Evolutionary conservation across 2,113 vertebrate species (phyloP).

Genomic region (Neofelis nebulosa): DNA sequence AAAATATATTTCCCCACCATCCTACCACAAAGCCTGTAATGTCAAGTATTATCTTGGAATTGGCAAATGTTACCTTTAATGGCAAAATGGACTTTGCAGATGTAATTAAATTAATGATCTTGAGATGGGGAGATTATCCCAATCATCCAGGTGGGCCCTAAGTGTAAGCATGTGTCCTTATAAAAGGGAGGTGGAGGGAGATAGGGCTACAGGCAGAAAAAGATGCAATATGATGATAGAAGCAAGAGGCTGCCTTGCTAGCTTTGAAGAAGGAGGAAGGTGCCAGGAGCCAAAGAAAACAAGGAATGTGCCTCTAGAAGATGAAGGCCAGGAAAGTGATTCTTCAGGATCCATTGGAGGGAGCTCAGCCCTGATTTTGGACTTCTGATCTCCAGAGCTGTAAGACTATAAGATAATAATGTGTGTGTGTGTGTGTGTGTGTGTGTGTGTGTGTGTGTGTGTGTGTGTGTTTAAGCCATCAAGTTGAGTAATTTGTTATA

Average conservation of each 20-base stretch:
- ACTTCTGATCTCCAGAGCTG: neutral
- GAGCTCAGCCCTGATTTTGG: neutral
- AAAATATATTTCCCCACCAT: neutral
- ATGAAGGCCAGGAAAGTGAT: neutral
- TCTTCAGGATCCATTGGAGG: neutral
- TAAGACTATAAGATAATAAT: neutral
- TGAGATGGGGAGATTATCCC: neutral
- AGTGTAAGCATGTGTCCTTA: neutral
- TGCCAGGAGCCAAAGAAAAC: neutral
- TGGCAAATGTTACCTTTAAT: neutral
- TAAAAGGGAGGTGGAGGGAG: neutral
- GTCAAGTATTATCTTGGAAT: neutral
- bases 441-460: neutral
- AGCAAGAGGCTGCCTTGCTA: neutral
- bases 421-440: neutral
- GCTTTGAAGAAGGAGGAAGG: neutral
- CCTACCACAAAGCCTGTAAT: neutral
- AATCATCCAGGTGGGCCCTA: neutral
- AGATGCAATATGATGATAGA: neutral
- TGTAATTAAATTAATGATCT: neutral
- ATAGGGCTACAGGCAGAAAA: neutral
- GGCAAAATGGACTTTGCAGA: neutral
- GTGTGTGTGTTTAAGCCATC: neutral
- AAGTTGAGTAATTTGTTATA: neutral
- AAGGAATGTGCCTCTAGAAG: neutral